These are phyloP conservation scores for Stichopus chloronotus DNA, from an alignment of 35 echinoderm and acorn worm genomes.

Conservation along the genomic window DNA sequence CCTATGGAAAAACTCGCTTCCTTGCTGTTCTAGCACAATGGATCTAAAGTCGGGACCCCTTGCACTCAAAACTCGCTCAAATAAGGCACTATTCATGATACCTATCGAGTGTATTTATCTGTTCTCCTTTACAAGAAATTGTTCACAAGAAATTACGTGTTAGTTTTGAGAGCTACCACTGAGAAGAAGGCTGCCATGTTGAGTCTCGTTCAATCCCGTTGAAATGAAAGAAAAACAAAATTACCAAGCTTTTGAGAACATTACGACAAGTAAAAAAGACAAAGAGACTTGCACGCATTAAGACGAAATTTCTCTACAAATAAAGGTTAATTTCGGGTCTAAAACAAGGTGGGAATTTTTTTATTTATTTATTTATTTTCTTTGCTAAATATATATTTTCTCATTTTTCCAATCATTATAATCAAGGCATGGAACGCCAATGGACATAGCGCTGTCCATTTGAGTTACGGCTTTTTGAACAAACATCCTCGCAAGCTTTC, in stretches of 20 bases:
- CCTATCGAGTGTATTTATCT: background rate
- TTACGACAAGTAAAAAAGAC: background rate
- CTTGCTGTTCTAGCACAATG: slow-evolving; percentile 33
- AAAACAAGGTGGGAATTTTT: no score
- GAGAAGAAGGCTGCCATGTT: slow-evolving; percentile 22
- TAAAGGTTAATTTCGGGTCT: no score
- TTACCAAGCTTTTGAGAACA: background rate
- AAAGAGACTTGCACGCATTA: background rate
- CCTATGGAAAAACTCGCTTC: slow-evolving; percentile 27
- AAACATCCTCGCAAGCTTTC: no score
- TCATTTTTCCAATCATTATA: no score
- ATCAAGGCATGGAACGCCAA: no score
- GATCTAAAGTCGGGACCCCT: slow-evolving; percentile 13
- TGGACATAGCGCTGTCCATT: no score
- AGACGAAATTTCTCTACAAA: background rate
- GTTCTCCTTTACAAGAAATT: background rate
- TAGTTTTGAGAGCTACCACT: background rate
- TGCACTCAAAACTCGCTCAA: background rate
- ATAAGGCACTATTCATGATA: background rate
- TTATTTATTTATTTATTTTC: no score
- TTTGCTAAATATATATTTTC: no score
- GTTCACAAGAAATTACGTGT: background rate
- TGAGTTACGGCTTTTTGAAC: no score
- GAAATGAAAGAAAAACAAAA: background rate
- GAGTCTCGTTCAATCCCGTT: background rate